Base-by-base conservation (phyloP, 2,797 vertebrate species). In the Melopsittacus undulatus region DNA sequence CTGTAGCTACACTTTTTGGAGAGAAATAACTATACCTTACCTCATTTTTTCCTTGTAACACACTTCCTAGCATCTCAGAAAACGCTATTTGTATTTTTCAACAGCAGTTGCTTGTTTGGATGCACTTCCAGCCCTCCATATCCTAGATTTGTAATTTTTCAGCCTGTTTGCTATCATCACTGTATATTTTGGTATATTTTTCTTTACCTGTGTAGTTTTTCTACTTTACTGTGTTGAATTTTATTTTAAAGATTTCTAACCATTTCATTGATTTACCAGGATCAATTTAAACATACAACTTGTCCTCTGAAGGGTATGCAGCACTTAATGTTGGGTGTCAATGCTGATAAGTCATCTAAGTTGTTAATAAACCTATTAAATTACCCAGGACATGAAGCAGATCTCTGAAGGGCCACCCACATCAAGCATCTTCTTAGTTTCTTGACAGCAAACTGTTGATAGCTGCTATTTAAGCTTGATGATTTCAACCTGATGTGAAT, bases 351-450 rank as follows among this genome's bases (percentile, higher is more conserved):
- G 76, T 86, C 91, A 91, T 73, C 62, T 40, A 62, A 73, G 42
- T 46, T 92, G 73, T 51, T 92, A 94, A 94, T 83, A 38, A 91
- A 96, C 81, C 54, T n/a, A 86, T 92, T 94, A 72, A 86, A 94
- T 80, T 92, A 57, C 23, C 75, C 6, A 66, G 22, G 17, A 88
- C 49, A 21, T 68, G 62, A 90, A 70, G 90, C 49, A 94, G 66
- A 96, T 78, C 34, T 91, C 57, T 83, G n/a, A 61, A 85, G 72
- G 68, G 18, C 84, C 91, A 96, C 87, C 76, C 76, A 83, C 76
- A 87, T 87, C n/a, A 77, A 78, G 34, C 52, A 75, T 54, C 54
- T 88, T 72, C 69, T 27, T 48, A 54, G 61, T 54, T 88, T 78
- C 73, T 88, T 94, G 79, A 88, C 69, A 83, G 57, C 17, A 88